Evolutionary conservation across 2,888 invertebrate genomes (phyloP).

Genomic region (Dexiosoma caninum): DNA sequence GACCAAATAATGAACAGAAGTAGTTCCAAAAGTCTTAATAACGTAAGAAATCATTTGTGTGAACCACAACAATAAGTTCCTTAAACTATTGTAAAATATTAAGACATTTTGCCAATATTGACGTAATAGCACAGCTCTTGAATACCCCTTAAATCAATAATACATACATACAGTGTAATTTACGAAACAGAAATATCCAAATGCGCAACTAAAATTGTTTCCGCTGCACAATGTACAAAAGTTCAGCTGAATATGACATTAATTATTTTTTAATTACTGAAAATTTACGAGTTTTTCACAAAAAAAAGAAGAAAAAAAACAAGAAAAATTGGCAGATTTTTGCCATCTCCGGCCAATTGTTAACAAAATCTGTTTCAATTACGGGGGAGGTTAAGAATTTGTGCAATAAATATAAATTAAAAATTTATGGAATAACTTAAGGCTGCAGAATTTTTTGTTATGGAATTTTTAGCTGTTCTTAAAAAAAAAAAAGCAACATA

Average conservation of each 20-base stretch:
- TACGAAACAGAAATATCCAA: conserved; percentile 1
- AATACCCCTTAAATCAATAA: too few relatives aligned
- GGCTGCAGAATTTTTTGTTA: neutral
- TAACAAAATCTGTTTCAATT: conserved; percentile 3
- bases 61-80: too few relatives aligned
- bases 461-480: neutral
- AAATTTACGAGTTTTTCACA: conserved; percentile 45
- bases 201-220: neutral
- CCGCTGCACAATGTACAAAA: conserved; percentile 26
- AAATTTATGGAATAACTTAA: neutral
- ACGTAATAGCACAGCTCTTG: too few relatives aligned
- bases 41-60: too few relatives aligned
- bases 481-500: too few relatives aligned
- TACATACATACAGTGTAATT: too few relatives aligned
- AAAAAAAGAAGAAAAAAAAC: neutral
- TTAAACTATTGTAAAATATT: too few relatives aligned
- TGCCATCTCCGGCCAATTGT: conserved; percentile 4
- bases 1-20: too few relatives aligned
- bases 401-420: neutral
- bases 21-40: too few relatives aligned
- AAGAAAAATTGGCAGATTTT: neutral
- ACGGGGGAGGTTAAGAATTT: neutral
- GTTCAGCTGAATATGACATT: conserved; percentile 54
- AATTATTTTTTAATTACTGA: conserved; percentile 54
- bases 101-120: too few relatives aligned